Base-by-base conservation (phyloP, 1,140 invertebrate genomes). In the Polypedilum vanderplanki region DNA sequence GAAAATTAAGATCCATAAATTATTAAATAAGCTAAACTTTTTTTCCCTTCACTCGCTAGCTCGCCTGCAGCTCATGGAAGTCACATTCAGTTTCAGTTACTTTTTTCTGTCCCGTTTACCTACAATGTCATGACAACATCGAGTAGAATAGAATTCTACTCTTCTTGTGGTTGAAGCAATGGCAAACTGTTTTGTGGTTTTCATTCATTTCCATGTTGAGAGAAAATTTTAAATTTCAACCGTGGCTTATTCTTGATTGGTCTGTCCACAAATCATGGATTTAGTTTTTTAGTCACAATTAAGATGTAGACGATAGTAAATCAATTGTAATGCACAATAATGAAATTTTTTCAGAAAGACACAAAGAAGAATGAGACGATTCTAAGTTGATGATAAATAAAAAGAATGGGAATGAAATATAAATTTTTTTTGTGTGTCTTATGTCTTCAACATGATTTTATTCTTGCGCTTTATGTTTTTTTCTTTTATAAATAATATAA, bases 1-100 rank as follows among this genome's bases (percentile, higher is more conserved):
- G 17, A 70, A 67, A 70, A 70, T 70, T 70, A 70, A 70, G 65
- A 18, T n/a, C 17, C 17, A 70, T 70, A 70, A 70, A 70, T 70
- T 70, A 70, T 70, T 70, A 18, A 70, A 22, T 4, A 57, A 33
- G 24, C 5, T 33, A 33, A 33, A 33, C 24, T 33, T 33, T 33
- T 33, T 33, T 33, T 33, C n/a, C 46, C 46, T 57, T n/a, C 46
- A 57, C 5, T 33, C 24, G 24, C 5, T 33, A 1, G 24, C 24
- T 33, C 24, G 24, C 24, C 46, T 57, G 46, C 46, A n/a, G 46
- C 46, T 18, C 17, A 70, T 70, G 65, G 17, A 70, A 70, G 65
- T 70, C 65, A 70, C 65, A 20, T 70, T 57, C 46, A 57, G 46
- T n/a, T 57, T 15, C 46, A 33, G 1, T 3, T n/a, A 15, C 10